Evolutionary conservation across 2,888 invertebrate species (phyloP).

Genomic region (Chironomus riparius): DNA sequence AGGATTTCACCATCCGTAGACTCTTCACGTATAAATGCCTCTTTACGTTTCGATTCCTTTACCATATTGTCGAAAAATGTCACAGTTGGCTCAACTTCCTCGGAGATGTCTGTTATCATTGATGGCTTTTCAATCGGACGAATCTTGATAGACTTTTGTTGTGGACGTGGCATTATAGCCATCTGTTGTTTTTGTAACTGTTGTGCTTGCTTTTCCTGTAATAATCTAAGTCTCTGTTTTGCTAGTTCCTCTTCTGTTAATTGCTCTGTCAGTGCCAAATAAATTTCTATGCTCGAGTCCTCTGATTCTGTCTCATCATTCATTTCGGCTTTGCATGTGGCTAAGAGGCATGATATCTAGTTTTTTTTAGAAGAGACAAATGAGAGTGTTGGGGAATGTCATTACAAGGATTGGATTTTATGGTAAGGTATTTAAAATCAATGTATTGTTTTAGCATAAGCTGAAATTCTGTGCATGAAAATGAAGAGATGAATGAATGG

Average conservation of each 20-base stretch:
- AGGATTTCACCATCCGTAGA: conserved; percentile 49
- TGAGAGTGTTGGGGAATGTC: neutral
- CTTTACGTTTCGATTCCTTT: conserved; percentile 28
- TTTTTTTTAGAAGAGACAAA: neutral
- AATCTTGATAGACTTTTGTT: conserved; percentile 11
- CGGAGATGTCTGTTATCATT: conserved; percentile 1
- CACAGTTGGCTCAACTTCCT: conserved; percentile 27
- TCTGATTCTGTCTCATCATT: conserved; percentile 35
- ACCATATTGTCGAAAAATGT: conserved; percentile 31
- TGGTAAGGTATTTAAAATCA: no score
- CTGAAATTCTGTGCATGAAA: no score
- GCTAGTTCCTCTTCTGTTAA: conserved; percentile 11
- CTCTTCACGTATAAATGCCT: conserved; percentile 31
- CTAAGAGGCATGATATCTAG: conserved; percentile 30
- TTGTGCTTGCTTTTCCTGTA: conserved; percentile 1
- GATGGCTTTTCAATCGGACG: conserved; percentile 24
- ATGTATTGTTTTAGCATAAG: no score
- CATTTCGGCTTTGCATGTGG: conserved; percentile 31
- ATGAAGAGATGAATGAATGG: no score
- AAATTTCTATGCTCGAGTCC: conserved; percentile 39
- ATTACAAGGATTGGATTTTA: no score
- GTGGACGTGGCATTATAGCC: conserved; percentile 15
- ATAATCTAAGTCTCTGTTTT: neutral
- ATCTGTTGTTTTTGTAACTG: conserved; percentile 22
- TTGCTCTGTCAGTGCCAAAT: conserved; percentile 37